Base-by-base conservation (phyloP, 2,113 vertebrate species). In the Corythornis vintsioides region DNA sequence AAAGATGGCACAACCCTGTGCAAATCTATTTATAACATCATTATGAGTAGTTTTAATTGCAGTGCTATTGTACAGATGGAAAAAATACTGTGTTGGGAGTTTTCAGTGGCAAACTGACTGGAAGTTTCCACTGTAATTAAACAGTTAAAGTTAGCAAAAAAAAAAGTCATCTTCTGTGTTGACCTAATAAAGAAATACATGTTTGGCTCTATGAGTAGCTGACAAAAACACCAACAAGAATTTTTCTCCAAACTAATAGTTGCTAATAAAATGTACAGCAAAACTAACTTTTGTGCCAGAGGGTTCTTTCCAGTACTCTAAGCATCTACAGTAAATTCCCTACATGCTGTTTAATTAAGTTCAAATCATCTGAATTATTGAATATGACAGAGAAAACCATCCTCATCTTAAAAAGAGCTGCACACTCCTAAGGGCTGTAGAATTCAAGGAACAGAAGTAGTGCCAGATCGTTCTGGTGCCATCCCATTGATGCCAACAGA, bases 301-400 rank as follows among this genome's bases (percentile, higher is more conserved):
- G 79, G 88, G 75, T 17, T 91, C 56, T 74, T 95, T 95, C 79
- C 83, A 83, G 69, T 40, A 35, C 8, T 47, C 8, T 77, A 90
- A 93, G 26, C 88, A 88, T 74, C 64, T 73, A 43, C 59, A 79
- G 61, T 76, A 73, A 87, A 93, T 92, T 86, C 77, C 50, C 45
- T 85, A 7, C 48, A 67, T 80, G 88, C 26, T 93, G 47, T 47
- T 95, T 76, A 88, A 55, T 86, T 86, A 80, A 66, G 35, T 94
- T 92, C 87, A 94, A 95, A 89, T 76, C 59, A 70, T 85, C 31
- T 88, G 92, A 90, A 86, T 90, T 95, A 94, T 77, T 91, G 42
- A 94, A 83, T 77, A 81, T 90, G 93, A 95, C 95, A 95, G 79
- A 86, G 79, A 89, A 92, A 95, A 59, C 69, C 38, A 88, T 48